phyloP scores from a whole-genome alignment of 2,888 invertebrate genomes.

The Eilema caniola region DNA sequence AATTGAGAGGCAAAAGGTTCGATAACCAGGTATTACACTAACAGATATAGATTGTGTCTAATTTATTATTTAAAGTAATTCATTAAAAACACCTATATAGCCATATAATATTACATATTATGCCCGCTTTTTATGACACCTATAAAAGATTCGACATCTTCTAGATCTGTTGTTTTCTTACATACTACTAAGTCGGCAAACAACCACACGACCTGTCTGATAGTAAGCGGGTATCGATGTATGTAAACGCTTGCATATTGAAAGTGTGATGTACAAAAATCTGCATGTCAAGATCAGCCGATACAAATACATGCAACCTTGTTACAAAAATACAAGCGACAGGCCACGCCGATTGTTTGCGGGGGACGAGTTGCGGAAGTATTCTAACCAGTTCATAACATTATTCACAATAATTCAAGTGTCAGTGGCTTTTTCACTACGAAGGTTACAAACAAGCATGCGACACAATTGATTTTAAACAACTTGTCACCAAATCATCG shows the following conservation, averaged over 20 bases:
- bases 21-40: neutral
- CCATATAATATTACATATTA: neutral
- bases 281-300: slow-evolving; percentile 49
- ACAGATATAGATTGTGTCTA: neutral
- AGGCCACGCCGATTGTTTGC: slow-evolving; percentile 52
- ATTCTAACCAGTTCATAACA: slow-evolving; percentile 36
- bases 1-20: neutral
- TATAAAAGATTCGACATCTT: neutral
- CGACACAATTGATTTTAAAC: neutral
- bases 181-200: neutral
- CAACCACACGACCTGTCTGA: neutral
- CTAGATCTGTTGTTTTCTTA: neutral
- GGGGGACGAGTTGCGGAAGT: slow-evolving; percentile 58
- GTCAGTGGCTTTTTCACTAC: neutral
- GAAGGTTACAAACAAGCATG: neutral
- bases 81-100: too few relatives aligned
- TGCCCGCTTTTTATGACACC: neutral
- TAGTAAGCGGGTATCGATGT: neutral
- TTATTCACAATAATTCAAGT: slow-evolving; percentile 12
- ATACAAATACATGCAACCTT: slow-evolving; percentile 60
- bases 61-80: neutral
- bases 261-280: slow-evolving; percentile 25
- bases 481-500: too few relatives aligned
- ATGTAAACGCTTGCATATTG: slow-evolving; percentile 8
- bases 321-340: slow-evolving; percentile 64